Percentiles rank a stretch among this genome's conserved stretches.
Conservation (phyloP, 2,888 invertebrate genomes). For the Carterocephalus palaemon region DNA sequence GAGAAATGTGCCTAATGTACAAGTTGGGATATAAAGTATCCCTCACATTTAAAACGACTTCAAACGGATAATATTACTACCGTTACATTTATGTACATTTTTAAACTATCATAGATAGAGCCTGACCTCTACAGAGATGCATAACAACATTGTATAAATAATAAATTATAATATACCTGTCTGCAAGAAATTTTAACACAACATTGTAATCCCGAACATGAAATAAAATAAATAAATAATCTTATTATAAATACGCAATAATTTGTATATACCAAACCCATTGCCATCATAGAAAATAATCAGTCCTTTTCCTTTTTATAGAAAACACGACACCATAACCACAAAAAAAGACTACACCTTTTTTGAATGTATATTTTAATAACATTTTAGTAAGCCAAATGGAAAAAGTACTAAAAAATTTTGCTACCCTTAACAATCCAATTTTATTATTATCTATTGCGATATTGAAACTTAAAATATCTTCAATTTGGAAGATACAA, state of each 20-base stretch:
- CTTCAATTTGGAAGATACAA: no score
- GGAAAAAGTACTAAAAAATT: constrained; percentile 18
- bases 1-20: constrained; percentile 22
- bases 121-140: constrained; percentile 13
- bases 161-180: constrained; percentile 19
- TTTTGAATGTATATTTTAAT: no score
- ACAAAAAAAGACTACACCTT: no score
- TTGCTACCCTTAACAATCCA: constrained; percentile 10
- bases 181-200: constrained; percentile 18
- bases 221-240: no score
- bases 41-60: constrained; percentile 10
- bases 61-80: constrained; percentile 14
- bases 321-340: not conserved
- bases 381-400: no score
- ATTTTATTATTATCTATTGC: constrained; percentile 9
- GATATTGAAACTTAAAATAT: no score
- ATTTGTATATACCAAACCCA: no score
- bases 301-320: not conserved
- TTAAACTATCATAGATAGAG: constrained; percentile 18
- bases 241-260: no score
- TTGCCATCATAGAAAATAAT: not conserved
- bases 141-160: constrained; percentile 12
- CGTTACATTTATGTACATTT: constrained; percentile 16
- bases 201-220: not conserved
- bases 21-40: constrained; percentile 7